Evolutionary conservation across 2,113 vertebrate genomes (phyloP).

Genomic region (Grallaria varia): DNA sequence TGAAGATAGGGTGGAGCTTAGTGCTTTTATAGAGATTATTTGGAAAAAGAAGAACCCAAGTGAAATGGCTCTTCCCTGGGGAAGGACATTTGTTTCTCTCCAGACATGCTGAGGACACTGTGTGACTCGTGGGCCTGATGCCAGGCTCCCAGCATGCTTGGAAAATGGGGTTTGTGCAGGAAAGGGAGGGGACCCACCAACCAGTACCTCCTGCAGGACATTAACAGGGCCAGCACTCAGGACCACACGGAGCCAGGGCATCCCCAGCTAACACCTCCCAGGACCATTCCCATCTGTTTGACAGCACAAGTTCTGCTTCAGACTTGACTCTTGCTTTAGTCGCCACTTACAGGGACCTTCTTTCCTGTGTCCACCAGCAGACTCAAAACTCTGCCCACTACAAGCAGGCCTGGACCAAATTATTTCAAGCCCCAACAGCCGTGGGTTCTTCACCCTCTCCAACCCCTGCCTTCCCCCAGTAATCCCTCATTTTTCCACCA

Average conservation of each 20-base stretch:
- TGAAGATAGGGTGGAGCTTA: neutral
- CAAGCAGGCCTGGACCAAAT: neutral
- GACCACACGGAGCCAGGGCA: fast-evolving
- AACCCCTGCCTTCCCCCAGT: fast-evolving
- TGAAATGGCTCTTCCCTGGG: neutral
- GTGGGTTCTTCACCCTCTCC: neutral
- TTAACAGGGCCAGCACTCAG: fast-evolving
- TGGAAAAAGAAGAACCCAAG: neutral
- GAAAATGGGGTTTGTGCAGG: neutral
- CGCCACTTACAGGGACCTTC: neutral
- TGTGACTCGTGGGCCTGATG: neutral
- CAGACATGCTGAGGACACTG: neutral
- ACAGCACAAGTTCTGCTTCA: neutral
- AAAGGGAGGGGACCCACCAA: neutral
- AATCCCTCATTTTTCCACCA: neutral
- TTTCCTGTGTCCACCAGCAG: neutral
- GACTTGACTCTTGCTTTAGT: neutral
- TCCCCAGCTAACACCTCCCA: neutral
- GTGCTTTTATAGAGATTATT: neutral
- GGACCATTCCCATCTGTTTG: too few relatives aligned
- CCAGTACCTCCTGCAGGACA: neutral
- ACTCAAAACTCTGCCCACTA: neutral
- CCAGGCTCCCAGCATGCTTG: neutral
- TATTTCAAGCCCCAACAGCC: neutral
- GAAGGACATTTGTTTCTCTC: neutral